Percentiles rank a stretch among this genome's conserved stretches.
Conservation (phyloP, 1,140 invertebrate species). For the Samia ricini region DNA sequence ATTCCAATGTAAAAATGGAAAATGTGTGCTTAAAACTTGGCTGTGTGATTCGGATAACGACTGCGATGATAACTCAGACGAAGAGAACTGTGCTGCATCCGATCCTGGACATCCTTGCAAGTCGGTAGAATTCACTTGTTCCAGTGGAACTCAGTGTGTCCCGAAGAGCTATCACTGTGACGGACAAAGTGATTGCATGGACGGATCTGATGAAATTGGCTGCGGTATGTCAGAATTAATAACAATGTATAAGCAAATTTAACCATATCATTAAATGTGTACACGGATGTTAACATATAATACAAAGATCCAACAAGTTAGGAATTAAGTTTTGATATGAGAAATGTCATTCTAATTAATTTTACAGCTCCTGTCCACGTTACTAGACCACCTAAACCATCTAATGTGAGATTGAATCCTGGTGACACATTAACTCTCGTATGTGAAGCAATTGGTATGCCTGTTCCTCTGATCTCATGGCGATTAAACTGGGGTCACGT, state of each 20-base stretch:
- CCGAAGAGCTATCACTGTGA: constrained; percentile 97
- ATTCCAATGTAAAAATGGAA: constrained; percentile 91
- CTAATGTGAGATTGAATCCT: constrained; percentile 82
- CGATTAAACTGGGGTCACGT: constrained; percentile 98
- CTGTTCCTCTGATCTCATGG: constrained; percentile 95
- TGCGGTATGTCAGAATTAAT: constrained; percentile 84
- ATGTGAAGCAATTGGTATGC: constrained; percentile 93
- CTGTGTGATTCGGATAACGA: constrained; percentile 94
- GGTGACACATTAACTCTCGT: constrained; percentile 87
- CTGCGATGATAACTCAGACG: constrained; percentile 94
- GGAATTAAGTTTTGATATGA: no score
- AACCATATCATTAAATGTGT: not conserved
- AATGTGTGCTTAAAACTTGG: constrained; percentile 96
- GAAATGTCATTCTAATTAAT: not conserved
- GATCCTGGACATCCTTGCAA: constrained; percentile 84
- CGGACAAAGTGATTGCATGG: constrained; percentile 89
- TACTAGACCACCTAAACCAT: constrained; percentile 80
- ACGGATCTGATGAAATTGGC: constrained; percentile 94
- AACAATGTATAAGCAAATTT: not conserved
- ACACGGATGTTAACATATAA: not conserved
- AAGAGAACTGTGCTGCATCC: constrained; percentile 80
- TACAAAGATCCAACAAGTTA: no score
- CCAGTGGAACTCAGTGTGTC: constrained; percentile 89
- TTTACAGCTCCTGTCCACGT: constrained; percentile 51
- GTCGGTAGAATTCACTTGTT: constrained; percentile 91